Evolutionary conservation across 2,888 invertebrate species (phyloP).

Genomic region (Sarcophaga variegata): DNA sequence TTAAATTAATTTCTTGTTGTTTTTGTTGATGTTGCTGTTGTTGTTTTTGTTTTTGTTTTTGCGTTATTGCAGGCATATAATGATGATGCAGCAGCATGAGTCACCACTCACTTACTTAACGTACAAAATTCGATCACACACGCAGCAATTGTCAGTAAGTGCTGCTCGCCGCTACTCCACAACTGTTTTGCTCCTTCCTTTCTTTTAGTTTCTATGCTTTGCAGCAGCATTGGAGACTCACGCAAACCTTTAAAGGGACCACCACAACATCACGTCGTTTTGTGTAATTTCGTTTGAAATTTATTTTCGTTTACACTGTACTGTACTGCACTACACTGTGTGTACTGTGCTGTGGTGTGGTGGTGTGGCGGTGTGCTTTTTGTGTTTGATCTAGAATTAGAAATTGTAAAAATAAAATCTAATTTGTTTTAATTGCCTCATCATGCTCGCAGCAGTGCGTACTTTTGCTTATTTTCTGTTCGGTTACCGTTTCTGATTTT

Average conservation of each 20-base stretch:
- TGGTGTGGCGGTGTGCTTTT: background rate
- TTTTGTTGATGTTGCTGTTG: background rate
- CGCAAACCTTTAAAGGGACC: constrained; percentile 57
- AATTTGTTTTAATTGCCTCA: constrained; percentile 59
- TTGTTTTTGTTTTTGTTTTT: background rate
- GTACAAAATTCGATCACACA: constrained; percentile 57
- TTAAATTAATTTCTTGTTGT: constrained; percentile 60
- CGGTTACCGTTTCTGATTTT: constrained; percentile 1
- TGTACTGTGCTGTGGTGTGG: too few species aligned
- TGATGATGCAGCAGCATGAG: constrained; percentile 65
- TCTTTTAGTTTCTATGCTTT: background rate
- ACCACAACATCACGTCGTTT: constrained; percentile 47
- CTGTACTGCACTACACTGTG: too few species aligned
- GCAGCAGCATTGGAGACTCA: background rate
- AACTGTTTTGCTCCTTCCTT: constrained; percentile 35
- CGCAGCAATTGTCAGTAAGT: constrained; percentile 43
- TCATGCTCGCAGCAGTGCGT: background rate
- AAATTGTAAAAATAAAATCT: constrained; percentile 57
- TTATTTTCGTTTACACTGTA: constrained; percentile 11
- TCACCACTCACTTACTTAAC: constrained; percentile 26
- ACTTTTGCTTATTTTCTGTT: constrained; percentile 42
- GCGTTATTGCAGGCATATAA: constrained; percentile 60
- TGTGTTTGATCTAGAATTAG: constrained; percentile 67
- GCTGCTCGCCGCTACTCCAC: background rate
- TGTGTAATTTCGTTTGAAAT: constrained; percentile 31